Evolutionary conservation across 1,140 invertebrate species (phyloP).

Genomic region (Venustaconcha ellipsiformis): DNA sequence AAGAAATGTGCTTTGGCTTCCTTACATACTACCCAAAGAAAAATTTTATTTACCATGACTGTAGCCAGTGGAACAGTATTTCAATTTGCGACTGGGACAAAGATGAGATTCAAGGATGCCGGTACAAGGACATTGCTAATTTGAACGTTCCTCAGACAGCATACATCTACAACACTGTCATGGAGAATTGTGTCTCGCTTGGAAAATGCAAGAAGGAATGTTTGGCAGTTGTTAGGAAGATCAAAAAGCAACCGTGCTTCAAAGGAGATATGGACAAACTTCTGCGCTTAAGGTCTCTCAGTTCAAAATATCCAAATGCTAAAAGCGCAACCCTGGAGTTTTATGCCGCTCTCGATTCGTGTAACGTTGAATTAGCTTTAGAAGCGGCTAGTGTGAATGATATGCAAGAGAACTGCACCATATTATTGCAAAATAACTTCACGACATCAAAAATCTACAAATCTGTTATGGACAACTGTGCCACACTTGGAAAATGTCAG

Average conservation of each 20-base stretch:
- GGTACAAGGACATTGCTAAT: constrained; percentile 6
- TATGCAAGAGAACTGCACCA: too few relatives aligned
- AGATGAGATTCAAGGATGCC: background rate
- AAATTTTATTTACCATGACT: background rate
- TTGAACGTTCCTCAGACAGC: background rate
- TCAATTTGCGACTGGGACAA: too few relatives aligned
- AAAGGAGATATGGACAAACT: constrained; percentile 2
- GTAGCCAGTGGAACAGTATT: constrained; percentile 24
- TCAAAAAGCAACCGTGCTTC: constrained; percentile 11
- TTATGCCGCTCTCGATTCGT: too few relatives aligned
- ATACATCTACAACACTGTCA: constrained; percentile 5
- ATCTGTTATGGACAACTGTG: constrained; percentile 5
- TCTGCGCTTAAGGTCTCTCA: too few relatives aligned
- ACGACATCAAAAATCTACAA: too few relatives aligned
- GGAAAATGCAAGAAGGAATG: constrained; percentile 12
- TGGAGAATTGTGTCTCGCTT: constrained; percentile 16
- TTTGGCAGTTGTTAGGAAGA: constrained; percentile 3
- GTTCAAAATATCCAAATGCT: too few relatives aligned
- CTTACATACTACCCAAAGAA: constrained; percentile 41
- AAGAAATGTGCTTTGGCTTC: constrained; percentile 55
- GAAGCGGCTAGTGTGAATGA: too few relatives aligned
- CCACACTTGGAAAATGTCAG: constrained; percentile 1
- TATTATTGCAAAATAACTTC: too few relatives aligned
- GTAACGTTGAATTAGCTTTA: too few relatives aligned
- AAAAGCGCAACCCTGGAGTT: too few relatives aligned